These are phyloP conservation scores for Platycheirus albimanus DNA, from an alignment of 2,888 invertebrate species.

Conservation along the genomic window DNA sequence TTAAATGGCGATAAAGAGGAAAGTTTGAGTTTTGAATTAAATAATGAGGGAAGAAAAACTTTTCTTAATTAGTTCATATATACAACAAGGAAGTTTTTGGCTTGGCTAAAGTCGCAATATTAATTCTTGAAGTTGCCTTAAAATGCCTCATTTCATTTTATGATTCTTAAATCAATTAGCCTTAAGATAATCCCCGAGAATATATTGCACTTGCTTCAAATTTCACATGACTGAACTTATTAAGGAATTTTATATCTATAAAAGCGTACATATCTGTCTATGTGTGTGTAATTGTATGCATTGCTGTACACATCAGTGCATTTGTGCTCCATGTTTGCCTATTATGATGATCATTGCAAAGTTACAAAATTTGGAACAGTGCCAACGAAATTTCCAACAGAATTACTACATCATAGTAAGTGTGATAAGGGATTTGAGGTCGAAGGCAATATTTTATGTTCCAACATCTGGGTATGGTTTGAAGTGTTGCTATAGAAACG, in stretches of 20 bases:
- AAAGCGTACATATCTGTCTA: background rate
- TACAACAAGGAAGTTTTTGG: background rate
- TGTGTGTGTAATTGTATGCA: background rate
- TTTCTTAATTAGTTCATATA: conserved; percentile 27
- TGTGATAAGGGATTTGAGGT: conserved; percentile 16
- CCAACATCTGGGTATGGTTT: conserved; percentile 46
- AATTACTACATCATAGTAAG: conserved; percentile 30
- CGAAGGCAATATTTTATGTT: conserved; percentile 41
- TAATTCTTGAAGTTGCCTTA: conserved; percentile 10
- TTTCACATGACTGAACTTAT: conserved; percentile 46
- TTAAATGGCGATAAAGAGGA: conserved; percentile 54
- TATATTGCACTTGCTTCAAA: conserved; percentile 27
- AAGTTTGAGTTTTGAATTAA: conserved; percentile 30
- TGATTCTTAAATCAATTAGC: conserved; percentile 55
- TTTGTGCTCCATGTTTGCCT: background rate
- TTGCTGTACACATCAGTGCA: background rate
- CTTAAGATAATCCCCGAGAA: conserved; percentile 51
- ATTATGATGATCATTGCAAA: background rate
- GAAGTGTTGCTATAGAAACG: conserved; percentile 49
- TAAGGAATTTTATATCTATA: background rate
- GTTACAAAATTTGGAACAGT: conserved; percentile 14
- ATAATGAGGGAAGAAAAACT: conserved; percentile 11
- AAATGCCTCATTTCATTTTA: conserved; percentile 7
- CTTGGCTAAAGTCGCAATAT: background rate
- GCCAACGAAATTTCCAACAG: conserved; percentile 48